phyloP scores from a whole-genome alignment of 1,140 invertebrate species.

The Hestina assimilis region DNA sequence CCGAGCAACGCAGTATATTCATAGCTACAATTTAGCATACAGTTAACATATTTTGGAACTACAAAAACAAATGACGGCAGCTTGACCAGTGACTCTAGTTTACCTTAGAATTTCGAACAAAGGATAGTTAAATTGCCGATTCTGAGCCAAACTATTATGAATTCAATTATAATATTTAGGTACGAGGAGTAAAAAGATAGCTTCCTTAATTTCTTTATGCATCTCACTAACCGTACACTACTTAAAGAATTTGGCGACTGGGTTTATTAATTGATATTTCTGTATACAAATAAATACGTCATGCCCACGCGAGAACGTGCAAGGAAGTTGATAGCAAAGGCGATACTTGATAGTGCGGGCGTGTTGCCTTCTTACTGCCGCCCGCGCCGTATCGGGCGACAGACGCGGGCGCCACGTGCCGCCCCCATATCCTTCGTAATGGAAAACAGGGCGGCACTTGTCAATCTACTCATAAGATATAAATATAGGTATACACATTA shows the following conservation, averaged over 20 bases:
- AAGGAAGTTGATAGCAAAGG: conserved; percentile 6
- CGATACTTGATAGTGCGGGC: conserved; percentile 9
- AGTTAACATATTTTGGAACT: neutral
- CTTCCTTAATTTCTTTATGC: too few species aligned
- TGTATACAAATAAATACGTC: neutral
- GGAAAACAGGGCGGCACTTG: neutral
- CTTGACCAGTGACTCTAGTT: too few species aligned
- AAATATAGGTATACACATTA: too few species aligned
- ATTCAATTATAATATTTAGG: too few species aligned
- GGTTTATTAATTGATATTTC: neutral
- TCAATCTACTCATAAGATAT: neutral
- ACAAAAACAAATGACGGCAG: neutral
- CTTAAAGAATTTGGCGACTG: neutral
- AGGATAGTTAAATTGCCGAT: too few species aligned
- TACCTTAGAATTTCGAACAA: too few species aligned
- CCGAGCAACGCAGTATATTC: neutral
- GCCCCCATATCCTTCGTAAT: neutral
- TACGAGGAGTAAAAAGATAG: too few species aligned
- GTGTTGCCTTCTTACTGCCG: neutral
- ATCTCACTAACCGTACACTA: too few species aligned
- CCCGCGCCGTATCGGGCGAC: neutral
- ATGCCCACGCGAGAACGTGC: neutral
- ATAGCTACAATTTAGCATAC: neutral
- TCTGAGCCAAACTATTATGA: too few species aligned
- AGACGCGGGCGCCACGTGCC: conserved; percentile 5